Evolutionary conservation across 2,113 vertebrate genomes (phyloP), one percentile per base, ranked within the genome.

Genomic region (Cepphus grylle): DNA sequence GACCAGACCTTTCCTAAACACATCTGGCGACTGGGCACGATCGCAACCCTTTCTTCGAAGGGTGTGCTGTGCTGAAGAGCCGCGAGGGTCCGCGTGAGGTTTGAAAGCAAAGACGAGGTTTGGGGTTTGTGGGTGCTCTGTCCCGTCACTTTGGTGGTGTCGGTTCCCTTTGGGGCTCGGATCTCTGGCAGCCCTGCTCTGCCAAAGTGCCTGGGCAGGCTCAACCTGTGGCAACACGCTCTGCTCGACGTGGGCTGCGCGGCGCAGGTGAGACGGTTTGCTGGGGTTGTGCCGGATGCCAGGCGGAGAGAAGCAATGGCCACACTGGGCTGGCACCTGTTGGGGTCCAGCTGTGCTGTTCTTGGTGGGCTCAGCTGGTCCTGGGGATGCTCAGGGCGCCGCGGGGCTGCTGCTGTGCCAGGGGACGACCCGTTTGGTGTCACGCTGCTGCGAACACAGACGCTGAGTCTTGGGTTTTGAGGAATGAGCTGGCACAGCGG

Each of bases 241-340:
- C 18, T 2, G 71, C 88, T 52, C 5, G 1, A 0, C 11, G 5
- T 23, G 66, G 56, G 70, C 69, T 32, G 59, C 0, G 45, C 1
- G 1, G 8, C 3, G 15, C 15, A 16, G 79, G 15, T 6, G 29
- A 15, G 22, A 15, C 0, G 8, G 10, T 27, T 56, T 9, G 21
- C 15, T 6, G 77, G 69, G 58, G 4, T 52, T 78, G 61, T 74
- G 65, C n/a, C 1, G 6, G 32, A 13, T 50, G 40, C 71, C 53
- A 15, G 15, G 7, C 0, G 1, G 3, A 5, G 15, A 15, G 42
- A 3, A 52, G 27, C 67, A 3, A 1, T 0, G 36, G 32, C 49
- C 45, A 2, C 34, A 0, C 27, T 6, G 80, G 30, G 59, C 38
- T 52, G 47, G 15, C 34, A 50, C 70, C 38, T 3, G 0, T 1